Conservation (phyloP, 2,797 vertebrate species). For the Nannoperca obscura region DNA sequence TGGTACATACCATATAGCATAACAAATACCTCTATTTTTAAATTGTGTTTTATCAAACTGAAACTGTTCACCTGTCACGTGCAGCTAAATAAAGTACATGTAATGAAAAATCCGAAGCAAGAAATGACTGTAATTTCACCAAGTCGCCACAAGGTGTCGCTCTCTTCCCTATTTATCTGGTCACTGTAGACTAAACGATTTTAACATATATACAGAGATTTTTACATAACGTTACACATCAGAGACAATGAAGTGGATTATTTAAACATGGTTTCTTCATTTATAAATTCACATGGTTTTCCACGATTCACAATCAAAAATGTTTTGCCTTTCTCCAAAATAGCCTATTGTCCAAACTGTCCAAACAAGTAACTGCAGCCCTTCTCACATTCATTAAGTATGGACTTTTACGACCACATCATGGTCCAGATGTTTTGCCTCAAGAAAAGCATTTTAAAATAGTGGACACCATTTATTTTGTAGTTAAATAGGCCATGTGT, state of each 20-base stretch:
- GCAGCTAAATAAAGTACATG: conserved; percentile 28
- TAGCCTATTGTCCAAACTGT: neutral
- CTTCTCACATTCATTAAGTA: too few species aligned
- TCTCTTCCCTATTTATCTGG: neutral
- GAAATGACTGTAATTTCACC: neutral
- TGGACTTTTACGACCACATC: neutral
- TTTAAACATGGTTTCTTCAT: neutral
- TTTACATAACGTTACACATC: neutral
- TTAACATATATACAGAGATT: neutral
- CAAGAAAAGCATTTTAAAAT: neutral
- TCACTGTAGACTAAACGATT: neutral
- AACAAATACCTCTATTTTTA: conserved; percentile 32
- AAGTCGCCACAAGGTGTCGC: conserved; percentile 38
- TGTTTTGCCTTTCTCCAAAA: neutral
- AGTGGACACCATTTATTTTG: neutral
- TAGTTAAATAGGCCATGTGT: neutral
- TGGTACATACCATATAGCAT: neutral
- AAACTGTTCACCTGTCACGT: neutral
- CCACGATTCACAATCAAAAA: neutral
- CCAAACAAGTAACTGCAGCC: neutral
- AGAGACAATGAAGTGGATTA: neutral
- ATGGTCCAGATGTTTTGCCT: neutral
- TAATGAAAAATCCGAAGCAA: neutral
- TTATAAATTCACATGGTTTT: neutral
- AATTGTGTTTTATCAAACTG: neutral